Conservation (phyloP, 2,797 vertebrate genomes). For the Hippopotamyrus pictus region DNA sequence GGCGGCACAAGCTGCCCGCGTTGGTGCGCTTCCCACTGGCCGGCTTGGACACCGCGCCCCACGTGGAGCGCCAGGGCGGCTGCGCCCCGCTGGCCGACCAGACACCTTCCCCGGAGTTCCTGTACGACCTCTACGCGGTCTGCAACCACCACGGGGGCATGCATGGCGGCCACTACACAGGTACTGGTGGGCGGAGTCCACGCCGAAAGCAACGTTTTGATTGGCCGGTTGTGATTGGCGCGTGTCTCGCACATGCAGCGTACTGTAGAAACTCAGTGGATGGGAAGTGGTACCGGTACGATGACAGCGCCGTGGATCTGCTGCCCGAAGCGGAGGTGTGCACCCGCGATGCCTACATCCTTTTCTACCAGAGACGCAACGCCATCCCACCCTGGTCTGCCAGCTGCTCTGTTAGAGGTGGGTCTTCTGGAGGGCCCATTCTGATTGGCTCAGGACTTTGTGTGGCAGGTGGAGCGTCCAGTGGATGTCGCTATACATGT, state of each 20-base stretch:
- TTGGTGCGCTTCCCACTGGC: constrained; percentile 78
- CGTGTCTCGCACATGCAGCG: constrained; percentile 52
- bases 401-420: constrained; percentile 73
- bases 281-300: constrained; percentile 84
- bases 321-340: constrained; percentile 75
- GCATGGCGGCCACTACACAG: constrained; percentile 94
- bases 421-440: constrained; percentile 25
- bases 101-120: constrained; percentile 57
- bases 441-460: neutral
- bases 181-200: constrained; percentile 44
- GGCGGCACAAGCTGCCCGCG: constrained; percentile 84
- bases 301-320: constrained; percentile 77
- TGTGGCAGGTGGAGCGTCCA: neutral
- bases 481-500: neutral
- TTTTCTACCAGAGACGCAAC: constrained; percentile 87
- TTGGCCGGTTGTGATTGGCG: neutral
- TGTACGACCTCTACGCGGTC: constrained; percentile 88
- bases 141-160: constrained; percentile 95
- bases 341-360: constrained; percentile 85
- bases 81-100: neutral
- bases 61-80: constrained; percentile 71
- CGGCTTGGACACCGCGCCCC: constrained; percentile 84
- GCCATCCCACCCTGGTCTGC: constrained; percentile 78
- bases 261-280: constrained; percentile 89
- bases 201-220: neutral